These are phyloP conservation scores for Phainopepla nitens DNA, from an alignment of 2,113 vertebrate genomes.

Conservation along the genomic window DNA sequence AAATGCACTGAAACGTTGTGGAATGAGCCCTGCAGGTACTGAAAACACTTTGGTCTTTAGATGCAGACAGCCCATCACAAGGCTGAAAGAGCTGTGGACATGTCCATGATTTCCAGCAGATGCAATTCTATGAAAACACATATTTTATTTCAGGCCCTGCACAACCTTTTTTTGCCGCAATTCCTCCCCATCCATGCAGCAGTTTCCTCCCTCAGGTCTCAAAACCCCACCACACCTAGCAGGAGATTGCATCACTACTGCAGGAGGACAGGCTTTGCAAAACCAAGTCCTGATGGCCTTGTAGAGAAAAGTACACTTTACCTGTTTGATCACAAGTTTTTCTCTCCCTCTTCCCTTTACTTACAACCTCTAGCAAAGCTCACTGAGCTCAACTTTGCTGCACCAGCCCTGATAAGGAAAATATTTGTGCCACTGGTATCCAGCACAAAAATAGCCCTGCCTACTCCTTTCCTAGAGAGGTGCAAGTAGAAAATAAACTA, in stretches of 20 bases:
- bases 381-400: background rate
- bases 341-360: background rate
- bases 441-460: background rate
- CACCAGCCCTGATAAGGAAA: background rate
- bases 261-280: background rate
- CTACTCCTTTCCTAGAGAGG: background rate
- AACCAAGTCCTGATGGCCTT: background rate
- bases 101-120: background rate
- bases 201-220: background rate
- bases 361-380: background rate
- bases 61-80: background rate
- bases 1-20: background rate
- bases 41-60: fast-evolving
- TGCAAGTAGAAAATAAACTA: background rate
- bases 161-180: background rate
- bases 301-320: background rate
- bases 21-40: background rate
- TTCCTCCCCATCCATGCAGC: background rate
- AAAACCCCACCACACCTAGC: background rate
- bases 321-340: background rate
- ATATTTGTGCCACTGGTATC: background rate
- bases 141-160: background rate
- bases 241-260: no score
- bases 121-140: background rate
- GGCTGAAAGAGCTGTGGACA: background rate